phyloP scores from a whole-genome alignment of 1,140 invertebrate species.

The Adelges cooleyi region DNA sequence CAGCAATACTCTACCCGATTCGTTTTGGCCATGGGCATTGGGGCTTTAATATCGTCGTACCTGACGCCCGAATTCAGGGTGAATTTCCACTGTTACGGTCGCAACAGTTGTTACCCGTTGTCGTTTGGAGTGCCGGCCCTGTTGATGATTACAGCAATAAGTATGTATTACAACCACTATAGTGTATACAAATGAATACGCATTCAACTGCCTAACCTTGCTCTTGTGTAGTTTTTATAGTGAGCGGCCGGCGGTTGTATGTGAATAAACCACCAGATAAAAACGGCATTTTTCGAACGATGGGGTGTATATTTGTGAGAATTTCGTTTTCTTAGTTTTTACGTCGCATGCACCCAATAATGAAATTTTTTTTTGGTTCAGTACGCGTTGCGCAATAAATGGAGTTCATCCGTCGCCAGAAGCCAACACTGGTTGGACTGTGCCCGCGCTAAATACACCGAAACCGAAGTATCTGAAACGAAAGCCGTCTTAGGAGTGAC shows the following conservation, averaged over 20 bases:
- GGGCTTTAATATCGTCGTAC: constrained; percentile 79
- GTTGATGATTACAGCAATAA: constrained; percentile 67
- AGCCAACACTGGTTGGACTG: constrained; percentile 66
- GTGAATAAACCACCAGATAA: constrained; percentile 64
- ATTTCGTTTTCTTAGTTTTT: no score
- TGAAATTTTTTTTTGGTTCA: constrained; percentile 12
- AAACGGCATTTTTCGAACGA: constrained; percentile 67
- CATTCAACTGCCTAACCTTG: no score
- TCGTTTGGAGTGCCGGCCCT: constrained; percentile 85
- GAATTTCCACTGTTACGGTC: constrained; percentile 69
- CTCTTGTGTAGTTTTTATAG: constrained; percentile 80
- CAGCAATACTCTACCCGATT: constrained; percentile 84
- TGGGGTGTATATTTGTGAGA: constrained; percentile 68
- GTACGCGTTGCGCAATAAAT: constrained; percentile 1
- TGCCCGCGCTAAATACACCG: constrained; percentile 55
- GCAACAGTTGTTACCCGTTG: constrained; percentile 71
- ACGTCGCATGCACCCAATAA: no score
- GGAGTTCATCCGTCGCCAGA: neutral
- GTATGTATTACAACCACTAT: no score
- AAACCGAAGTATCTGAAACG: constrained; percentile 57
- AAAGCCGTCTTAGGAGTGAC: constrained; percentile 59
- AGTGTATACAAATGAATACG: no score
- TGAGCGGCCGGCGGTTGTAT: constrained; percentile 64
- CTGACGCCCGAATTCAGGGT: constrained; percentile 76
- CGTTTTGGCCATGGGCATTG: constrained; percentile 87